Evolutionary conservation across 30 jellyfish, hydroid and myxozoan genomes (phyloP).

Genomic region (Nemopilema nomurai): DNA sequence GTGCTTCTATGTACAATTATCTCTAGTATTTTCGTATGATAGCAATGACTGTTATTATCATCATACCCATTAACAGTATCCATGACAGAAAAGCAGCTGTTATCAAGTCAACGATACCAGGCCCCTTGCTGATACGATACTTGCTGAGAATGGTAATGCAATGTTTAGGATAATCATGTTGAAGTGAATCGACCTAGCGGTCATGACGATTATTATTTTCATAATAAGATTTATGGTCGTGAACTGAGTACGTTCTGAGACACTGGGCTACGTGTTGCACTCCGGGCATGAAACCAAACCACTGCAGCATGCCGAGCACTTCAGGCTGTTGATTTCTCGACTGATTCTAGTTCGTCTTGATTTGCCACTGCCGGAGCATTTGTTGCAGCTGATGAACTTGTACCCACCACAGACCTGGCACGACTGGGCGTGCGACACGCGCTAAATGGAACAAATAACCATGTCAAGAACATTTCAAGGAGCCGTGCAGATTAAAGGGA

Average conservation of each 20-base stretch:
- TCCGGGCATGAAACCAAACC: constrained; percentile 87
- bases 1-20: no score
- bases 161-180: no score
- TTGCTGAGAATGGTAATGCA: no score
- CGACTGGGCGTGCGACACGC: constrained; percentile 57
- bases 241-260: no score
- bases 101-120: no score
- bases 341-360: constrained; percentile 82
- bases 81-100: no score
- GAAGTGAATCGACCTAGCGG: no score
- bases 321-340: constrained; percentile 77
- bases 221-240: neutral
- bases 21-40: no score
- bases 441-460: constrained; percentile 28
- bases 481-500: no score
- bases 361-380: constrained; percentile 94
- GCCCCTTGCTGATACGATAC: no score
- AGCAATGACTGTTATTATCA: no score
- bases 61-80: no score
- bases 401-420: constrained; percentile 90
- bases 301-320: constrained; percentile 79
- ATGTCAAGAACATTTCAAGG: neutral
- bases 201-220: neutral
- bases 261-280: constrained; percentile 56
- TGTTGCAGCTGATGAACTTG: constrained; percentile 70